Conservation (phyloP, 2,888 invertebrate species). For the Cartodere bifasciata region DNA sequence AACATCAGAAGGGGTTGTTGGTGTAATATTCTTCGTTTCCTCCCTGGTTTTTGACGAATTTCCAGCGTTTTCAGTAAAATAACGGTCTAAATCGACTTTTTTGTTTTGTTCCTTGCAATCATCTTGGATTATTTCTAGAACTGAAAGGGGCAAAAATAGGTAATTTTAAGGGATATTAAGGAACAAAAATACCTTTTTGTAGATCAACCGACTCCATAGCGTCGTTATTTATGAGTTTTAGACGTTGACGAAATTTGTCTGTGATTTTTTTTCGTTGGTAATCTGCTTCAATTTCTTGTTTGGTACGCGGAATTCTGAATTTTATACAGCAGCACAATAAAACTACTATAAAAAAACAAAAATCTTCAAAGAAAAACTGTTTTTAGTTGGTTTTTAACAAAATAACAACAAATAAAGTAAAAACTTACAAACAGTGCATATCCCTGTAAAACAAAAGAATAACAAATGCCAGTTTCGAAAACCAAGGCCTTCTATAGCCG, state of each 20-base stretch:
- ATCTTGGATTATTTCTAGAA: constrained; percentile 52
- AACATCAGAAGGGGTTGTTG: too few species aligned
- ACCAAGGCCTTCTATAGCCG: constrained; percentile 53
- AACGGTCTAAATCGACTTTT: too few species aligned
- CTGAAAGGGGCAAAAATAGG: constrained; percentile 32
- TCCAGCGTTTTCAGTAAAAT: too few species aligned
- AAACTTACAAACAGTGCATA: constrained; percentile 47
- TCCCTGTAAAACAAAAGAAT: constrained; percentile 52
- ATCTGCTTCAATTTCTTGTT: constrained; percentile 91
- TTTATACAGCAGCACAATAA: constrained; percentile 82
- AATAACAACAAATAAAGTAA: constrained; percentile 2
- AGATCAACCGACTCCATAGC: constrained; percentile 77
- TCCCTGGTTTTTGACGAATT: too few species aligned
- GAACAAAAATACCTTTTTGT: constrained; percentile 45
- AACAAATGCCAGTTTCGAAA: constrained; percentile 74
- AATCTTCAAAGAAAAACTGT: too few species aligned
- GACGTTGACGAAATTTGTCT: constrained; percentile 66
- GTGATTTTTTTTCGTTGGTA: constrained; percentile 75
- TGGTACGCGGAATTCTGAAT: constrained; percentile 84
- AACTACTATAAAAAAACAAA: constrained; percentile 67
- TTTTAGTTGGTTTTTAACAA: too few species aligned
- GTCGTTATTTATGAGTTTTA: constrained; percentile 69
- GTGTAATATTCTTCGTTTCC: too few species aligned
- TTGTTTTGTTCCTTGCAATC: constrained; percentile 46
- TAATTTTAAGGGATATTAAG: neutral